Conservation (phyloP, 64 coral and sea anemone genomes). For the Exaiptasia diaphana region DNA sequence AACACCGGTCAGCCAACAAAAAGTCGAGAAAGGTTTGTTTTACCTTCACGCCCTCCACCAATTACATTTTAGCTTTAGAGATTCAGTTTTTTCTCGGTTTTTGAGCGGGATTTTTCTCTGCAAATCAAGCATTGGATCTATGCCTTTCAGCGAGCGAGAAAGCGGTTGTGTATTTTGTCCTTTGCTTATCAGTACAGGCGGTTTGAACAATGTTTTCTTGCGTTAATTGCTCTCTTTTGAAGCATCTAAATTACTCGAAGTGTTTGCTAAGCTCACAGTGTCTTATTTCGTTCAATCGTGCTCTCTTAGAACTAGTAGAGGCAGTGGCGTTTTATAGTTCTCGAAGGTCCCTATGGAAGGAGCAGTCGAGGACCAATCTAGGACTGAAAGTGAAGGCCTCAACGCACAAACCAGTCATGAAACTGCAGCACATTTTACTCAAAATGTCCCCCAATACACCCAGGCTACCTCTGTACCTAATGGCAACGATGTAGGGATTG, state of each 20-base stretch:
- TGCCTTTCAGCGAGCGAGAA: constrained; percentile 1
- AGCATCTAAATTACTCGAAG: background rate
- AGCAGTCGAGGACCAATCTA: constrained; percentile 64
- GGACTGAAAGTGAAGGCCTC: constrained; percentile 69
- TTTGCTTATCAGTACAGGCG: background rate
- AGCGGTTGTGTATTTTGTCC: background rate
- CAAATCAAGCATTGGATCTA: background rate
- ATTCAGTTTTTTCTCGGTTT: constrained; percentile 63
- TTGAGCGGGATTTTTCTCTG: constrained; percentile 15
- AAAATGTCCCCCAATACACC: constrained; percentile 63
- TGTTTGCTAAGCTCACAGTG: background rate
- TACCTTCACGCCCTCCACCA: constrained; percentile 99
- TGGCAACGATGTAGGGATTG: constrained; percentile 66
- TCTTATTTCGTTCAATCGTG: too few species aligned
- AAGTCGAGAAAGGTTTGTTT: constrained; percentile 99
- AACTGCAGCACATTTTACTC: constrained; percentile 54
- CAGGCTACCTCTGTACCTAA: constrained; percentile 80
- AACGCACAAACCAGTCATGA: constrained; percentile 35
- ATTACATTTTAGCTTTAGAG: constrained; percentile 85
- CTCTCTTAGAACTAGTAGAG: background rate
- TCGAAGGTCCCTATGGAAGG: constrained; percentile 6
- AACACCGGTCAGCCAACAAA: constrained; percentile 98
- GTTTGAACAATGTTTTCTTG: background rate
- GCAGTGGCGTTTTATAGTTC: background rate
- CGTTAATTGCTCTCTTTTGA: background rate